phyloP scores from a whole-genome alignment of 2,888 invertebrate genomes.

The Mylabris sibirica region DNA sequence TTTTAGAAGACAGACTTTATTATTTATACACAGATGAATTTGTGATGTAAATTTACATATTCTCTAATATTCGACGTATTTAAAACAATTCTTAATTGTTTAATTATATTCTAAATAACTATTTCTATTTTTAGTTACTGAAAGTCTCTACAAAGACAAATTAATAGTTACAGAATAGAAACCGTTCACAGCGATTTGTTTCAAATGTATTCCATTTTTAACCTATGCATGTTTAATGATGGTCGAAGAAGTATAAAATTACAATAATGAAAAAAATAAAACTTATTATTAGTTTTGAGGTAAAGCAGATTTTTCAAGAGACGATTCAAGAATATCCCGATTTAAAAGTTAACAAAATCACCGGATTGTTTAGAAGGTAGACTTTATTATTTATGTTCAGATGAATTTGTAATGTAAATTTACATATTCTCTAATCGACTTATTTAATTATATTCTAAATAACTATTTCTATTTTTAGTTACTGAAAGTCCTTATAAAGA shows the following conservation, averaged over 20 bases:
- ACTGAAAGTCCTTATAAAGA: no score
- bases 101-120: no score
- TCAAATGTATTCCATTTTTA: no score
- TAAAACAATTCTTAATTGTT: no score
- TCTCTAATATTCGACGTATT: no score
- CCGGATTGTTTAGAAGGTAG: conserved; percentile 34
- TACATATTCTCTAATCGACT: no score
- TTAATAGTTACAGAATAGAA: conserved; percentile 39
- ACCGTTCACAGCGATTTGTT: conserved; percentile 46
- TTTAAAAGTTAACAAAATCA: no score
- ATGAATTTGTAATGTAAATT: conserved; percentile 43
- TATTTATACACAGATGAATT: conserved; percentile 44
- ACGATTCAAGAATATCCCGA: no score
- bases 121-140: not conserved
- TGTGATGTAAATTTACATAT: conserved; percentile 31
- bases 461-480: not conserved
- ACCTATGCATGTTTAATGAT: conserved; percentile 47
- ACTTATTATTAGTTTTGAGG: no score
- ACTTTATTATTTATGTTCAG: conserved; percentile 39
- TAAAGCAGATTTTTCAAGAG: no score
- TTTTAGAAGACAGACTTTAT: conserved; percentile 35
- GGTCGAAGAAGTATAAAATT: conserved; percentile 41
- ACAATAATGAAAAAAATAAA: conserved; percentile 13
- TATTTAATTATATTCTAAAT: no score
- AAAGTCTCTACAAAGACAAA: no score